Base-by-base conservation (phyloP, 2,797 vertebrate species). In the Gallinago nigripennis region DNA sequence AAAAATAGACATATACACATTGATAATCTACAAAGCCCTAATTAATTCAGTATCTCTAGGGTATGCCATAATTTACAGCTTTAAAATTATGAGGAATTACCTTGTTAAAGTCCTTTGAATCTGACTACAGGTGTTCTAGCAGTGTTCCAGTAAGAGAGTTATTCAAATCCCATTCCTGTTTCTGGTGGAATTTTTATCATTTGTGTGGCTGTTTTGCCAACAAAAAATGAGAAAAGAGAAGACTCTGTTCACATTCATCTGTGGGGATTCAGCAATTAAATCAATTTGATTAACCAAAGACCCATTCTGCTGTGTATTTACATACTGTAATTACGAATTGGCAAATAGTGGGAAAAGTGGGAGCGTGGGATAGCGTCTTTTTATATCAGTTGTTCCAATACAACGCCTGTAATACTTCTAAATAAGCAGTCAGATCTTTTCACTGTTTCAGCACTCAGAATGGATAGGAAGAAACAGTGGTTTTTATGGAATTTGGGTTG, bases 221-320 rank as follows among this genome's bases (percentile, higher is more conserved):
- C 96, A 97, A 94, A 94, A 97, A 94, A 94, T 79, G 92, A 94
- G 92, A 96, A 94, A 92, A 95, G 86, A 95, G 96, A 96, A 96
- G 95, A 96, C 90, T 97, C 96, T 94, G 96, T 95, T 97, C 96
- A 94, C 89, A 96, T 96, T 97, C 97, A 96, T 97, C 97, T 97
- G 95, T 95, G 86, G 95, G 95, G 92, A 97, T 97, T 97, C 96
- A 92, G 96, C 97, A 97, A 97, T 97, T 97, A 97, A 97, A 97
- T 97, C 97, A 97, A 97, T 97, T 96, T 97, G 97, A 97, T 97
- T 96, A 97, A 96, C 97, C 97, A 97, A 97, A 97, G 97, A 96
- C 96, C 97, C 96, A 97, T 97, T 97, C 97, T 97, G 96, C 96
- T 96, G 96, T 96, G 96, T 97, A 97, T 97, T 97, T 97, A 96